These are phyloP conservation scores for Hippocampus barbouri DNA, from an alignment of 2,113 vertebrate species.

Conservation along the genomic window DNA sequence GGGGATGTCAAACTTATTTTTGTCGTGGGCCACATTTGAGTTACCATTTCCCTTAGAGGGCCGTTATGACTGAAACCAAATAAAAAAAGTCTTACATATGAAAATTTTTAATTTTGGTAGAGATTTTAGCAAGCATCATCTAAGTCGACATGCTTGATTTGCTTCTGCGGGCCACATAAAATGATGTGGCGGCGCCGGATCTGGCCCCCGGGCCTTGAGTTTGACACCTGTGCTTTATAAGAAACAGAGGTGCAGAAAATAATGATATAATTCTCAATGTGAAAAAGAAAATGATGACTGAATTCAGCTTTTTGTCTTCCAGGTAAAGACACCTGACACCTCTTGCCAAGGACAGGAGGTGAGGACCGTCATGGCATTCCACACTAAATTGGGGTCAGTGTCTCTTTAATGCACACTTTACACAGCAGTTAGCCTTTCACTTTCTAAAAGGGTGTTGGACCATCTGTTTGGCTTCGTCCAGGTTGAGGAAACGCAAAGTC, in stretches of 20 bases:
- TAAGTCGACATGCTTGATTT: too few species aligned
- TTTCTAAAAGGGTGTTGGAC: slow-evolving; percentile 24
- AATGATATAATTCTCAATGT: slow-evolving; percentile 11
- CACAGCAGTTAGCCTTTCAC: slow-evolving; percentile 19
- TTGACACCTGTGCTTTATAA: neutral
- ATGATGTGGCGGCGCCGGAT: too few species aligned
- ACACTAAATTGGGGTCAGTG: slow-evolving; percentile 38
- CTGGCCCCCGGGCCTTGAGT: too few species aligned
- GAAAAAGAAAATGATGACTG: neutral
- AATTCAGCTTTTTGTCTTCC: slow-evolving; percentile 12
- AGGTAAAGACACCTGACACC: slow-evolving; percentile 19
- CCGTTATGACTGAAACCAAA: too few species aligned
- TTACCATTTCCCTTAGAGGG: too few species aligned
- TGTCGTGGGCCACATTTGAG: too few species aligned
- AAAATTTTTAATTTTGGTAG: too few species aligned
- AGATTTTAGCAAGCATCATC: too few species aligned
- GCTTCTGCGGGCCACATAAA: too few species aligned
- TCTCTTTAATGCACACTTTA: slow-evolving; percentile 37
- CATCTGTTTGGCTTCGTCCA: slow-evolving; percentile 47
- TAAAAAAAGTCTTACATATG: too few species aligned
- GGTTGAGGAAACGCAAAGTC: slow-evolving; percentile 57
- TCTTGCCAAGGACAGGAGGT: slow-evolving; percentile 19
- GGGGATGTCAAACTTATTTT: too few species aligned
- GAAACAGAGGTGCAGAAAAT: slow-evolving; percentile 9
- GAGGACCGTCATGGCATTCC: slow-evolving; percentile 10